Percentiles rank a stretch among this genome's conserved stretches.
phyloP scores from a whole-genome alignment of 2,797 vertebrate genomes.

The Melopsittacus undulatus region DNA sequence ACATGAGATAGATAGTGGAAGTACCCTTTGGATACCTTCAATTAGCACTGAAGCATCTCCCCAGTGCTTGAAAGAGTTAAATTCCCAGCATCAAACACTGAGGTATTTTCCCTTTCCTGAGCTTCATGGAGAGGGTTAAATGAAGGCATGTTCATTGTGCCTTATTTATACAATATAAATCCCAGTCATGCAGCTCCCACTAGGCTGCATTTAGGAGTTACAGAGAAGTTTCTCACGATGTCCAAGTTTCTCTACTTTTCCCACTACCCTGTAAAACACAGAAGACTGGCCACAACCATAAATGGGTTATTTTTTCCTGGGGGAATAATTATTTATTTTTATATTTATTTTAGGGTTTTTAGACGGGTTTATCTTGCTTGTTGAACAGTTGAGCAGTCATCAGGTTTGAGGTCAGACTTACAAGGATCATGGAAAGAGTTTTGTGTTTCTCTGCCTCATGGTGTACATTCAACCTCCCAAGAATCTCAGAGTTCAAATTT shows the following conservation, averaged over 20 bases:
- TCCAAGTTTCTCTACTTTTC: neutral
- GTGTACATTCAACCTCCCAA: fast-evolving
- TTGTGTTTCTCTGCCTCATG: neutral
- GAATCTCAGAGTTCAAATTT: neutral
- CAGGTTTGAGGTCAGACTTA: neutral
- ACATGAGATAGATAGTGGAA: neutral
- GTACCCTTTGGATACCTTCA: neutral
- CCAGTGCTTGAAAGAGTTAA: neutral
- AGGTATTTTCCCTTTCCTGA: neutral
- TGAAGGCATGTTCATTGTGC: neutral
- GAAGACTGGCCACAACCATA: neutral
- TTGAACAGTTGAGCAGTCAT: neutral
- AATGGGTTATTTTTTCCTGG: neutral
- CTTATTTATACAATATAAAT: neutral
- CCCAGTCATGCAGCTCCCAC: neutral
- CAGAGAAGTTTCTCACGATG: neutral
- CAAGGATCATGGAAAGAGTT: neutral
- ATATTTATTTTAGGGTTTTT: neutral
- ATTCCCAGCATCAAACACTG: neutral
- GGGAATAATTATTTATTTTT: neutral
- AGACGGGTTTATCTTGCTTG: neutral
- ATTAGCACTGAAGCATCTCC: neutral
- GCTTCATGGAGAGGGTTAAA: neutral
- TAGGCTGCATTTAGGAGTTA: neutral
- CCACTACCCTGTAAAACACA: neutral